Evolutionary conservation across 2,797 vertebrate species (phyloP).

Genomic region (Sandelia bainsii): DNA sequence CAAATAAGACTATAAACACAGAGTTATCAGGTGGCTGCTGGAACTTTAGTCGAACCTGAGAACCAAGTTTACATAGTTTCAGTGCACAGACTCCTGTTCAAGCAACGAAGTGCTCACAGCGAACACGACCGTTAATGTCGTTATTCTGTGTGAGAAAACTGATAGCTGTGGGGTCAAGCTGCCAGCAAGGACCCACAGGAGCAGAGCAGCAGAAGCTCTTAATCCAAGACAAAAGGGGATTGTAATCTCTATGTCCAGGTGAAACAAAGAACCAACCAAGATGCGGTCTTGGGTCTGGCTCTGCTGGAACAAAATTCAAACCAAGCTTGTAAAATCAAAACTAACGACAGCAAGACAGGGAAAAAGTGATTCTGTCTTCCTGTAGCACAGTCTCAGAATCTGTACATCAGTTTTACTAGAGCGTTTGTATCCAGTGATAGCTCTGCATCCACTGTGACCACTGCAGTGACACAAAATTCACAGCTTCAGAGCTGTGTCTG

Average conservation of each 20-base stretch:
- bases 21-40: constrained; percentile 39
- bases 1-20: not conserved
- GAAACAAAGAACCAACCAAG: not conserved
- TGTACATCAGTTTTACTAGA: too few relatives aligned
- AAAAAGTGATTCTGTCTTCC: not conserved
- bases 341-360: not conserved
- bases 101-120: constrained; percentile 21
- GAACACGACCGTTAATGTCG: constrained; percentile 56
- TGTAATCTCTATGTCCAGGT: not conserved
- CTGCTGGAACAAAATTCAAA: not conserved
- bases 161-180: constrained; percentile 24
- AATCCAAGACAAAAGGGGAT: constrained; percentile 9
- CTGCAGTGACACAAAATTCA: too few relatives aligned
- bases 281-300: not conserved
- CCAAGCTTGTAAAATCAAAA: not conserved
- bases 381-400: not conserved
- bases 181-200: not conserved
- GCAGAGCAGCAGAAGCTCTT: constrained; percentile 3
- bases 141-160: constrained; percentile 57
- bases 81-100: constrained; percentile 7
- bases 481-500: too few relatives aligned
- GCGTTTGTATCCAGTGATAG: too few relatives aligned
- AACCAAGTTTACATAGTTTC: constrained; percentile 27
- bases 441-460: too few relatives aligned
- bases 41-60: constrained; percentile 52